Conservation (phyloP, 2,113 vertebrate species). For the Emberiza fucata region DNA sequence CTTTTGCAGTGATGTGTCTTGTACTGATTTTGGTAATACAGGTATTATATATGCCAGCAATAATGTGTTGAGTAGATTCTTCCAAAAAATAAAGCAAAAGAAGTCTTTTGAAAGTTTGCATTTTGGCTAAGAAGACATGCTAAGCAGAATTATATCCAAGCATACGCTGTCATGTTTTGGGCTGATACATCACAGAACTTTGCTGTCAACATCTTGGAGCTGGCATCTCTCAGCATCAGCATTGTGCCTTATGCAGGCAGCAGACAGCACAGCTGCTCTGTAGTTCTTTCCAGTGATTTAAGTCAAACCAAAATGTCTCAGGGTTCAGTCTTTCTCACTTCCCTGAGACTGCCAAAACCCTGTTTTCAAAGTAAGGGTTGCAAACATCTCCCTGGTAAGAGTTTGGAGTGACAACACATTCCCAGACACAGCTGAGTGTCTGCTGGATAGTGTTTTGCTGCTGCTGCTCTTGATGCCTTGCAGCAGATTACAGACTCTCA, state of each 20-base stretch:
- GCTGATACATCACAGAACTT: neutral
- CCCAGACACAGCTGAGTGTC: neutral
- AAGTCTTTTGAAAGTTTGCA: neutral
- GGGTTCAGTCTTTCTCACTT: neutral
- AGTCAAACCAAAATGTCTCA: neutral
- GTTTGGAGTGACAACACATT: fast-evolving
- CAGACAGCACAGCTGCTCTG: neutral
- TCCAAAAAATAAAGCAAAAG: neutral
- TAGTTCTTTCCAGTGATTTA: neutral
- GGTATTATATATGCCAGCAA: neutral
- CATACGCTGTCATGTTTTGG: neutral
- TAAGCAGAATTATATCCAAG: neutral
- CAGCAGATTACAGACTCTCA: neutral
- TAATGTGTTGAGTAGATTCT: neutral
- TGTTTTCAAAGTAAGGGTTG: neutral
- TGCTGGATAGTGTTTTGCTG: neutral
- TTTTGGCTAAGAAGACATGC: neutral
- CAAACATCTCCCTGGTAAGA: neutral
- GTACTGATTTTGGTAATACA: neutral
- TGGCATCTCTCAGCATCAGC: neutral
- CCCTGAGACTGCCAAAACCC: neutral
- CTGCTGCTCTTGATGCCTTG: neutral
- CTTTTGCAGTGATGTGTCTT: neutral
- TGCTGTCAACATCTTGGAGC: neutral
- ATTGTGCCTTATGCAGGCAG: neutral